A percentile compares a stretch with the other conserved stretches of the same genome.
phyloP scores from a whole-genome alignment of 2,113 vertebrate species.

The Neomonachus schauinslandi region DNA sequence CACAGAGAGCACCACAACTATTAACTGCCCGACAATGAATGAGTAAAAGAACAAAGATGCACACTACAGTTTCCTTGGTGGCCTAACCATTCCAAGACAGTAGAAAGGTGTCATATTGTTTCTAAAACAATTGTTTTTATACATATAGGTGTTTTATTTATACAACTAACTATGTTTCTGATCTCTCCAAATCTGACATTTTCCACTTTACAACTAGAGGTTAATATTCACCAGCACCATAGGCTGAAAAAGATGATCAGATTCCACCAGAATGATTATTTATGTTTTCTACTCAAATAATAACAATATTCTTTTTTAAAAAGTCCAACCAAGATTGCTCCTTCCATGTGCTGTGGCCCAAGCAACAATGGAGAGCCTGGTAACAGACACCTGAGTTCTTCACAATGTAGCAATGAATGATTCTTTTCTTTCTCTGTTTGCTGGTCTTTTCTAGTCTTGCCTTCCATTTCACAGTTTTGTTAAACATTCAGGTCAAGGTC shows the following conservation, averaged over 20 bases:
- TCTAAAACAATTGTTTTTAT: background rate
- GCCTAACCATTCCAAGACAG: background rate
- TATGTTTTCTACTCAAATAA: background rate
- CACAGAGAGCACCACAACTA: background rate
- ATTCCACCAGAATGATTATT: background rate
- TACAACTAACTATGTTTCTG: background rate
- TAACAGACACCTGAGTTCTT: slow-evolving; percentile 55
- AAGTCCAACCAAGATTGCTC: slow-evolving; percentile 74
- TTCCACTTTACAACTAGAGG: background rate
- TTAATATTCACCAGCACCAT: background rate
- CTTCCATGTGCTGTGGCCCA: slow-evolving; percentile 66
- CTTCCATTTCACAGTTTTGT: slow-evolving; percentile 67
- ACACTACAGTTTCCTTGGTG: background rate
- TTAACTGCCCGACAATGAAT: background rate
- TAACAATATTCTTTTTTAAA: slow-evolving; percentile 63
- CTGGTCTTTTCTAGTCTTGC: slow-evolving; percentile 7
- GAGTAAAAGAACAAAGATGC: background rate
- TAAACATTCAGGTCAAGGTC: slow-evolving; percentile 67
- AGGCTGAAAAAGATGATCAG: background rate
- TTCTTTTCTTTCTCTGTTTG: slow-evolving; percentile 57
- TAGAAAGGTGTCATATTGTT: background rate
- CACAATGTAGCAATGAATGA: slow-evolving; percentile 40
- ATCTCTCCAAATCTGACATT: background rate
- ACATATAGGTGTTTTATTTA: background rate
- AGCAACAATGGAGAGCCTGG: slow-evolving; percentile 64